Percentiles rank a stretch among this genome's conserved stretches.
These are phyloP conservation scores for Palaemon carinicauda DNA, from an alignment of 1,140 invertebrate genomes.

Conservation along the genomic window DNA sequence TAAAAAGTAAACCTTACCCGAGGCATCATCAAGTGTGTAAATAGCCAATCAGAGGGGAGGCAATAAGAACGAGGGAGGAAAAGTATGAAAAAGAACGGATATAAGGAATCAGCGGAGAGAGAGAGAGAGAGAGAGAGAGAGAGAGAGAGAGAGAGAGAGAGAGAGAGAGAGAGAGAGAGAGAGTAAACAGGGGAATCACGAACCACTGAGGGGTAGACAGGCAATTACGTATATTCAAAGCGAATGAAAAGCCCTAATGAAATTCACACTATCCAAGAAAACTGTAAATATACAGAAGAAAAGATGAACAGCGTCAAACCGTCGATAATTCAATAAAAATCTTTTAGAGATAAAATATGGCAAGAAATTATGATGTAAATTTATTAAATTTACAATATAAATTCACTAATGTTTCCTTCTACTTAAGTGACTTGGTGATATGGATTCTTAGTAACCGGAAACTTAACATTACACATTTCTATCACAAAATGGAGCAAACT, in stretches of 20 bases:
- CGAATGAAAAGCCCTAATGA: background rate
- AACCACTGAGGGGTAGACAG: background rate
- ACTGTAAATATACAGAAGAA: background rate
- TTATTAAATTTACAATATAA: too few relatives aligned
- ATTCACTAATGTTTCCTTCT: too few relatives aligned
- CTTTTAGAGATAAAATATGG: too few relatives aligned
- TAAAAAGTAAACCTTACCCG: background rate
- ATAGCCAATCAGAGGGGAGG: slow-evolving; percentile 12
- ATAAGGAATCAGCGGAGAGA: background rate
- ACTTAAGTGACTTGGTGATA: too few relatives aligned
- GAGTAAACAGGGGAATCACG: background rate
- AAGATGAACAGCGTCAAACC: background rate
- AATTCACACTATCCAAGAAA: background rate
- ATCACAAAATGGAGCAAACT: too few relatives aligned
- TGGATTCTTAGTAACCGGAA: too few relatives aligned
- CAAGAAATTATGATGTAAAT: too few relatives aligned
- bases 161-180: background rate
- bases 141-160: background rate
- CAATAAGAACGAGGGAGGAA: background rate
- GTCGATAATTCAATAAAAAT: too few relatives aligned
- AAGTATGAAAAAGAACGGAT: background rate
- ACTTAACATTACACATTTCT: too few relatives aligned
- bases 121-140: background rate
- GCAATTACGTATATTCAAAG: background rate
- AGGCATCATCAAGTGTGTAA: slow-evolving; percentile 21